Evolutionary conservation across 2,888 invertebrate genomes (phyloP).

Genomic region (Aporophyla nigra): DNA sequence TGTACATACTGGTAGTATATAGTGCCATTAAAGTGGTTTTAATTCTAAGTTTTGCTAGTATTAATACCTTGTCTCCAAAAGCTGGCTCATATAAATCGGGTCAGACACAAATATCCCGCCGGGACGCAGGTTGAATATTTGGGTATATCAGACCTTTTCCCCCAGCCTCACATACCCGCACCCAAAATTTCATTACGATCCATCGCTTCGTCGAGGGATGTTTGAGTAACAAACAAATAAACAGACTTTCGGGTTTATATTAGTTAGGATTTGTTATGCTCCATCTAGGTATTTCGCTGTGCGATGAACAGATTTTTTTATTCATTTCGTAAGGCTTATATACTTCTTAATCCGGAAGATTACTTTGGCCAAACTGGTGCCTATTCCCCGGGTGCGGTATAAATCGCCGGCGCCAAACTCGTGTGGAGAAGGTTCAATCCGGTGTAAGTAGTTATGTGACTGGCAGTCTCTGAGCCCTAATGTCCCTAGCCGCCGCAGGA

Average conservation of each 20-base stretch:
- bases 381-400: background rate
- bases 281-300: conserved; percentile 24
- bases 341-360: background rate
- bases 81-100: conserved; percentile 46
- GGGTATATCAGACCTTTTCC: conserved; percentile 41
- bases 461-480: too few species aligned
- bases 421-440: background rate
- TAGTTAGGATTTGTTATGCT: conserved; percentile 52
- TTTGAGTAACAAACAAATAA: conserved; percentile 65
- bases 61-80: conserved; percentile 34
- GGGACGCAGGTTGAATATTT: conserved; percentile 59
- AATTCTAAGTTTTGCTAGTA: conserved; percentile 15
- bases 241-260: conserved; percentile 59
- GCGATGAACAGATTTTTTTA: conserved; percentile 6
- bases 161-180: conserved; percentile 40
- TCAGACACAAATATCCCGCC: conserved; percentile 39
- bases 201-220: conserved; percentile 60
- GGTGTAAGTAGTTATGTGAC: too few species aligned
- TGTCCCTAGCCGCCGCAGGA: too few species aligned
- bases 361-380: background rate
- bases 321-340: background rate
- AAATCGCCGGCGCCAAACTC: background rate
- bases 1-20: background rate
- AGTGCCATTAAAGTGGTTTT: background rate
- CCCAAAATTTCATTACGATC: conserved; percentile 63